Evolutionary conservation across 2,797 vertebrate genomes (phyloP).

Genomic region (Oryzias sinensis): DNA sequence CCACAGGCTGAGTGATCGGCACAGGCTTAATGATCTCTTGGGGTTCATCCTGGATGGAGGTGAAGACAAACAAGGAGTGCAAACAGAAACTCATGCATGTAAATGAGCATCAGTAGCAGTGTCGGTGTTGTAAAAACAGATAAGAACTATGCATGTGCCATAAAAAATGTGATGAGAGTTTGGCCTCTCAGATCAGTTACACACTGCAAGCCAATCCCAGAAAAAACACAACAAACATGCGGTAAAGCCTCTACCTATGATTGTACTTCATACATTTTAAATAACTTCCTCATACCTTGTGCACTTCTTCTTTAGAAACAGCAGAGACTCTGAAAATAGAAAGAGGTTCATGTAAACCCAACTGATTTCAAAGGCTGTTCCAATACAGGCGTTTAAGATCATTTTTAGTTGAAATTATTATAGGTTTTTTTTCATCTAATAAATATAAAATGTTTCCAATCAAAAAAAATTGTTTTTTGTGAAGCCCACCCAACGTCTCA

Average conservation of each 20-base stretch:
- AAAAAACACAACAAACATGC: constrained; percentile 42
- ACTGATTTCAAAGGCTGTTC: too few species aligned
- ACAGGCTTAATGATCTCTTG: constrained; percentile 95
- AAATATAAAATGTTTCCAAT: too few species aligned
- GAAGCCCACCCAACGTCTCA: too few species aligned
- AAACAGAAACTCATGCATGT: constrained; percentile 52
- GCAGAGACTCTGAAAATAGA: constrained; percentile 77
- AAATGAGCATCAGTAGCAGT: constrained; percentile 34
- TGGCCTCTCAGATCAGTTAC: constrained; percentile 2
- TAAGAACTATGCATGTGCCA: constrained; percentile 34
- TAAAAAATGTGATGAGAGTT: constrained; percentile 14
- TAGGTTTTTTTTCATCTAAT: too few species aligned
- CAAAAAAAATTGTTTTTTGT: too few species aligned
- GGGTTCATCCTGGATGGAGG: constrained; percentile 82
- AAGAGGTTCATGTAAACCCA: constrained; percentile 13
- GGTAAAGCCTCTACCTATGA: background rate
- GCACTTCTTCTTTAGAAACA: constrained; percentile 71
- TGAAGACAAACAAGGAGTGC: constrained; percentile 71
- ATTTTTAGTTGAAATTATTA: too few species aligned
- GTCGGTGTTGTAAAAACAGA: constrained; percentile 21
- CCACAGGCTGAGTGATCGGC: constrained; percentile 84
- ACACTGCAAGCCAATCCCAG: constrained; percentile 58
- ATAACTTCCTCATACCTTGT: constrained; percentile 79
- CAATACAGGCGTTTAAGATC: too few species aligned
- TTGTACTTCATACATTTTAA: background rate